phyloP scores from a whole-genome alignment of 2,113 vertebrate species.

The Polypterus bichir region DNA sequence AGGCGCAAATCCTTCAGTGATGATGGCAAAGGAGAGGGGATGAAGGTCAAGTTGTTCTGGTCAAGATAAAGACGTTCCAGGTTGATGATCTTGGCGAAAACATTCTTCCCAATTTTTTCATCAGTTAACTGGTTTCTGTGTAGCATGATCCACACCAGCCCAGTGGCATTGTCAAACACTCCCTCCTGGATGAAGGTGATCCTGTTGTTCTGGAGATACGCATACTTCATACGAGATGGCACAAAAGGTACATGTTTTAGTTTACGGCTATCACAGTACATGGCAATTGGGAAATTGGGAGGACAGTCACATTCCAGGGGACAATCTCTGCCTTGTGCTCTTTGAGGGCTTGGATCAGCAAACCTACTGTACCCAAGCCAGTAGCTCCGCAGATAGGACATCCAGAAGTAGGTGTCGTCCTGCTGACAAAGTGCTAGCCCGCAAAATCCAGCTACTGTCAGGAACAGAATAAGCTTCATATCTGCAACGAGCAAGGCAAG shows the following conservation, averaged over 20 bases:
- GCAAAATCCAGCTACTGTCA: slow-evolving; percentile 49
- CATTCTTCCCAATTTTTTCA: slow-evolving; percentile 59
- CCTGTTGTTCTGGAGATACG: slow-evolving; percentile 88
- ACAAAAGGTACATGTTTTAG: slow-evolving; percentile 73
- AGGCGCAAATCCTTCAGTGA: slow-evolving; percentile 75
- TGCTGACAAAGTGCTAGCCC: slow-evolving; percentile 41
- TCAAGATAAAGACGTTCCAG: slow-evolving; percentile 81
- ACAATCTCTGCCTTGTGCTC: slow-evolving; percentile 45
- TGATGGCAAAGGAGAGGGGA: slow-evolving; percentile 69
- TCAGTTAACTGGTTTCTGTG: slow-evolving; percentile 76
- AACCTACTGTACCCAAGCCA: slow-evolving; percentile 26
- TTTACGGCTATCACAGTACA: slow-evolving; percentile 83
- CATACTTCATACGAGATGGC: slow-evolving; percentile 78
- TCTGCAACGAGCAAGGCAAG: slow-evolving; percentile 1
- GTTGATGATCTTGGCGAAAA: slow-evolving; percentile 62
- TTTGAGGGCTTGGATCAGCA: slow-evolving; percentile 22
- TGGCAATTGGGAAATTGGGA: slow-evolving; percentile 72
- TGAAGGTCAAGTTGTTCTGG: slow-evolving; percentile 77
- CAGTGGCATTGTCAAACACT: slow-evolving; percentile 73
- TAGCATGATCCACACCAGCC: slow-evolving; percentile 79
- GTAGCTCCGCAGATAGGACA: slow-evolving; percentile 50
- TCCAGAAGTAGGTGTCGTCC: slow-evolving; percentile 61
- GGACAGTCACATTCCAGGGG: slow-evolving; percentile 85
- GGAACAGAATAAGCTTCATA: slow-evolving; percentile 52
- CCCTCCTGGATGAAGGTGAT: slow-evolving; percentile 68